Base-by-base conservation (phyloP, 2,888 invertebrate genomes). In the Lordiphosa andalusiaca region DNA sequence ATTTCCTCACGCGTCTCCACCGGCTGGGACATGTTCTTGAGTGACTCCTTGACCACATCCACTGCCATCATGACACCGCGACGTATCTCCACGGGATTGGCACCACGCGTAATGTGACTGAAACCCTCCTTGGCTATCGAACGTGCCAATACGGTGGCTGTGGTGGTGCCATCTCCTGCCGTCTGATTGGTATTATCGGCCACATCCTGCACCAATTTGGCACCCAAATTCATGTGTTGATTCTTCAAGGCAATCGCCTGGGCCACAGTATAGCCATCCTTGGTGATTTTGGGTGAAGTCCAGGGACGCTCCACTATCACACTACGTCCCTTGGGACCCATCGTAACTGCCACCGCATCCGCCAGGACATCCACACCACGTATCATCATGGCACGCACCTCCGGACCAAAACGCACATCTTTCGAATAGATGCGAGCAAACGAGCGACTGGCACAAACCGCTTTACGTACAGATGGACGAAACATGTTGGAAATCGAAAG, bases 41-140 rank as follows among this genome's bases (percentile, higher is more conserved):
- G 91, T 75, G 96, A 93, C 0, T 94, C 93, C 73, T 97, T 97
- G 1, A 98, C 95, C 47, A 93, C 91, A 30, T 99, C 98, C 1
- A 99, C 99, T 12, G 99, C 99, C 85, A 96, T 83, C 97, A 98
- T 97, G 2, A 98, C 96, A 91, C 95, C 96, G 88, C 96, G 93
- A 71, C 98, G 92, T 81, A 98, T 97, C 90, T 98, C 98, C 73
- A 98, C 93, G 0, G 98, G 98, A 90, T 99, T 99, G 3, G 98
- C 98, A 23, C 98, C 98, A 88, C 96, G 96, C 62, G 96, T 97
- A 71, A 99, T 97, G 89, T 96, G 97, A 82, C 98, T 98, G 90
- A 99, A 99, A 48, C 99, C 99, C 90, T 99, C 99, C 88, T 98
- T 98, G 46, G 99, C 98, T 87, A 99, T 99, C n/a, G 98, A 95